Percentiles rank a stretch among this genome's conserved stretches.
These are phyloP conservation scores for Salticus scenicus DNA, from an alignment of 2,888 invertebrate genomes.

Conservation along the genomic window DNA sequence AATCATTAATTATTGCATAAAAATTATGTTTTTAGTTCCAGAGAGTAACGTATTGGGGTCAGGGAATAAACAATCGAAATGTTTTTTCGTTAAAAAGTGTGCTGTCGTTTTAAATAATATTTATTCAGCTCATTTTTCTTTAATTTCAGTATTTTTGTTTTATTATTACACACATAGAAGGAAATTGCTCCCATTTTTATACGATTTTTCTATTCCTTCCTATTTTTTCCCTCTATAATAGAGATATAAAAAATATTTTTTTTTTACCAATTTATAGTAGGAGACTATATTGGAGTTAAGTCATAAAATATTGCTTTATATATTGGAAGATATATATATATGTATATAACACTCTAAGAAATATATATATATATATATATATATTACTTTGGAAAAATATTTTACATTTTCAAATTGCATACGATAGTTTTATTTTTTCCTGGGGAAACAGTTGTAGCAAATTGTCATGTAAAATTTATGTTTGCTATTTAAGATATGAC, in stretches of 20 bases:
- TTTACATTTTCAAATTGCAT: background rate
- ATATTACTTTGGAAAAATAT: background rate
- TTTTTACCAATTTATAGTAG: background rate
- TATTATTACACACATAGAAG: background rate
- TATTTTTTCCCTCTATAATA: background rate
- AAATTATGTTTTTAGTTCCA: too few species aligned
- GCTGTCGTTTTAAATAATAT: too few species aligned
- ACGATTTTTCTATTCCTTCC: background rate
- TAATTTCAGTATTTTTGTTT: too few species aligned
- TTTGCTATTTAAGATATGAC: background rate
- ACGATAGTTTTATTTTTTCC: background rate
- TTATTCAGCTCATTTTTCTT: too few species aligned
- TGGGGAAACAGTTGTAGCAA: background rate
- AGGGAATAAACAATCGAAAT: too few species aligned
- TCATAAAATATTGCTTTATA: background rate
- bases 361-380: too few species aligned
- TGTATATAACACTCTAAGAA: too few species aligned
- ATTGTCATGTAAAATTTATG: background rate
- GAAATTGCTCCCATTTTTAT: constrained; percentile 8
- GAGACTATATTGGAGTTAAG: background rate
- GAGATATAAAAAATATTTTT: background rate
- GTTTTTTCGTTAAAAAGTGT: too few species aligned
- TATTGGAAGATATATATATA: background rate
- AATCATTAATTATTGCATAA: too few species aligned
- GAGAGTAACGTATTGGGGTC: too few species aligned